A percentile compares a stretch with the other conserved stretches of the same genome.
Conservation (phyloP, 1,140 invertebrate species). For the Bombus vancouverensis region DNA sequence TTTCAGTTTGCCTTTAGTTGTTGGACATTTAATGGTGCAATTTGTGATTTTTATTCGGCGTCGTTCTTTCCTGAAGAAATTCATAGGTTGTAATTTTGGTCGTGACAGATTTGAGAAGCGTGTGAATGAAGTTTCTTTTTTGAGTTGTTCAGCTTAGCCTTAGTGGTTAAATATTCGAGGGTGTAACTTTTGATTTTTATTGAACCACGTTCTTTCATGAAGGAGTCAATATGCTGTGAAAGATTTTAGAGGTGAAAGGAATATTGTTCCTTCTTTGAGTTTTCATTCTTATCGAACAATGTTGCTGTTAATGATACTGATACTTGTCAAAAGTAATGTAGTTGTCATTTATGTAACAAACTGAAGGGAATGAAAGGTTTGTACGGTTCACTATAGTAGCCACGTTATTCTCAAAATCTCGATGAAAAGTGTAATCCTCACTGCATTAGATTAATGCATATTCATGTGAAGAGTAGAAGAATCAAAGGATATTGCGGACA, state of each 20-base stretch:
- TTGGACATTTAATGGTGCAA: background rate
- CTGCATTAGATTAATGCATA: conserved; percentile 14
- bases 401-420: conserved; percentile 11
- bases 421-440: conserved; percentile 15
- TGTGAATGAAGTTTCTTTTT: background rate
- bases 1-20: background rate
- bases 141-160: background rate
- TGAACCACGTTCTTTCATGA: background rate
- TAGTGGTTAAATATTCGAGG: background rate
- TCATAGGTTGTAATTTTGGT: background rate
- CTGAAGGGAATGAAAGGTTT: background rate
- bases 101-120: background rate
- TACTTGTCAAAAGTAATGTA: too few relatives aligned
- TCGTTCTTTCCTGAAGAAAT: background rate
- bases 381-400: background rate
- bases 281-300: background rate
- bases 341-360: background rate
- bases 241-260: background rate
- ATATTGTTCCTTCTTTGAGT: background rate
- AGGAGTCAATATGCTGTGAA: background rate
- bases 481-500: conserved; percentile 17
- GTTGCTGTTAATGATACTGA: background rate
- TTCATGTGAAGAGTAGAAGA: conserved; percentile 12
- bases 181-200: background rate
- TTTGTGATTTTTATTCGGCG: background rate